These are phyloP conservation scores for Erithacus rubecula DNA, from an alignment of 2,797 vertebrate species.

Conservation along the genomic window DNA sequence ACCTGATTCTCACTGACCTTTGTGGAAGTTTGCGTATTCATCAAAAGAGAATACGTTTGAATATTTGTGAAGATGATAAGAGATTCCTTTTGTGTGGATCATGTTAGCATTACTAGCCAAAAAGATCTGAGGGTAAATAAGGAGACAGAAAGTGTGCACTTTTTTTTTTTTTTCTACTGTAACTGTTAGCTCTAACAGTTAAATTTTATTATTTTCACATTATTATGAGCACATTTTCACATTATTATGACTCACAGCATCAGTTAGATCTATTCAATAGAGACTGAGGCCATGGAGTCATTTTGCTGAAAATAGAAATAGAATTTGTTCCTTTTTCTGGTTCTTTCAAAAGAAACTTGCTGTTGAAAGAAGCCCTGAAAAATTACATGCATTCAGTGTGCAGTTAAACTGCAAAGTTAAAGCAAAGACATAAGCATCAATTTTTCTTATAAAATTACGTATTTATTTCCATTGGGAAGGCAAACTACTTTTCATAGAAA, in stretches of 20 bases:
- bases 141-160: neutral
- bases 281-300: neutral
- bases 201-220: neutral
- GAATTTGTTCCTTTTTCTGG: neutral
- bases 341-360: neutral
- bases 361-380: neutral
- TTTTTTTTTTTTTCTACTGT: neutral
- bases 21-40: constrained; percentile 13
- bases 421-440: neutral
- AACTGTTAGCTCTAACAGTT: neutral
- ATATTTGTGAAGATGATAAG: neutral
- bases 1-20: neutral
- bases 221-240: neutral
- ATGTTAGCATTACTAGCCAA: neutral
- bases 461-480: constrained; percentile 69
- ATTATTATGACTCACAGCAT: neutral
- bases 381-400: neutral
- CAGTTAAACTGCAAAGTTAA: neutral
- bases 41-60: neutral
- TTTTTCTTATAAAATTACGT: constrained; percentile 28
- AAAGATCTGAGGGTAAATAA: neutral
- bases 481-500: constrained; percentile 69
- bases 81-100: neutral
- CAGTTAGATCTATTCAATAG: neutral
- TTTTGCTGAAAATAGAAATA: neutral